Conservation (phyloP, 2,888 invertebrate species). For the Tetragnatha montana region DNA sequence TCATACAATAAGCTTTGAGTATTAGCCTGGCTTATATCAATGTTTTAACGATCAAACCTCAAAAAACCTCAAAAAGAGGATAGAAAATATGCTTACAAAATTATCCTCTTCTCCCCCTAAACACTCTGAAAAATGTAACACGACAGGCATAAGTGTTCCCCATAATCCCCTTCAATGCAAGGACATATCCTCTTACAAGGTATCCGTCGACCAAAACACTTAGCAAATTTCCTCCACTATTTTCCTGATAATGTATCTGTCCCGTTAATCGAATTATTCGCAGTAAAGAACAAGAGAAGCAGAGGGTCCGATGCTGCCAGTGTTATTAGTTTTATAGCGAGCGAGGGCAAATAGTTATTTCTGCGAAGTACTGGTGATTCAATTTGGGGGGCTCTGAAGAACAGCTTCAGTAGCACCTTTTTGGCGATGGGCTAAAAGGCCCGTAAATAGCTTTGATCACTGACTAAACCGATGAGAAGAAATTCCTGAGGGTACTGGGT, state of each 20-base stretch:
- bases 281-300: not conserved
- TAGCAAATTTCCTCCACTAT: not conserved
- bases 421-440: not conserved
- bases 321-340: not conserved
- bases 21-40: too few relatives aligned
- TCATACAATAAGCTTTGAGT: too few relatives aligned
- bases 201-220: not conserved
- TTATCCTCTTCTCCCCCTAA: too few relatives aligned
- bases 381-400: not conserved
- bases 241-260: not conserved
- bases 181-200: not conserved
- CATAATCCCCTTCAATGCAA: not conserved
- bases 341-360: not conserved
- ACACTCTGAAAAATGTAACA: not conserved
- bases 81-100: too few relatives aligned
- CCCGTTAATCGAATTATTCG: not conserved
- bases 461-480: not conserved
- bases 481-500: not conserved
- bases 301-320: not conserved
- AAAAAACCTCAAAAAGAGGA: too few relatives aligned
- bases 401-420: not conserved
- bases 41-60: too few relatives aligned
- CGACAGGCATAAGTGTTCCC: not conserved
- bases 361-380: not conserved
- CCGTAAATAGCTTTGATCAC: slow-evolving; percentile 1